Base-by-base conservation (phyloP, 1,140 invertebrate genomes). In the Dermatophagoides farinae region DNA sequence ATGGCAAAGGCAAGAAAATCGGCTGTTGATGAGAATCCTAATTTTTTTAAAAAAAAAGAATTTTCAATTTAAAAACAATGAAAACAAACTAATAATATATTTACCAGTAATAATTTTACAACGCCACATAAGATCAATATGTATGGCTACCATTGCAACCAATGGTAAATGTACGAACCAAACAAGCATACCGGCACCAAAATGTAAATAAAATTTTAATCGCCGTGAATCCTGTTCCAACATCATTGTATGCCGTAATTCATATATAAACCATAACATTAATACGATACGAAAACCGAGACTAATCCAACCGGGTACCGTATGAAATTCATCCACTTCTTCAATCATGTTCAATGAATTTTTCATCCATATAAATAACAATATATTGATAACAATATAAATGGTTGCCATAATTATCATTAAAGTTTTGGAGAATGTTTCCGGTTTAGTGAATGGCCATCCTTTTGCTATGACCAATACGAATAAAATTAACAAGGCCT, bases 131-230 rank as follows among this genome's bases (percentile, higher is more conserved):
- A 89, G 82, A 62, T 88, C 91, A 47, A 97, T 82, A 74, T 92
- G 87, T 59, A 92, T 76, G 38, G 88, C 86, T 65, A 97, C 86
- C 51, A 97, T 78, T 49, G 88, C 90, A 64, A 96, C 82, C 44
- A 95, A 83, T 10, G 91, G 90, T 64, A 97, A 77, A 74, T 97
- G 96, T 64, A 96, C 88, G 68, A 97, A 96, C 93, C 93, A 97
- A 18, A 97, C 91, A 41, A 97, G 76, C 65, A 89, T 91, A 23
- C 89, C 93, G 41, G 92, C 92, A 50, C 90, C 92, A 74, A 97
- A 93, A 71, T 97, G 92, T 50, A 95, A 78, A 47, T 92, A 80
- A 73, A 95, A 97, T 69, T 89, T 84, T 10, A 90, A 74, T 71
- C 91, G 90, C 65, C 86, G 82, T 68, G 81, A 82, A 70, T 89